These are phyloP conservation scores for Ephestia elutella DNA, from an alignment of 1,140 invertebrate species.

Conservation along the genomic window DNA sequence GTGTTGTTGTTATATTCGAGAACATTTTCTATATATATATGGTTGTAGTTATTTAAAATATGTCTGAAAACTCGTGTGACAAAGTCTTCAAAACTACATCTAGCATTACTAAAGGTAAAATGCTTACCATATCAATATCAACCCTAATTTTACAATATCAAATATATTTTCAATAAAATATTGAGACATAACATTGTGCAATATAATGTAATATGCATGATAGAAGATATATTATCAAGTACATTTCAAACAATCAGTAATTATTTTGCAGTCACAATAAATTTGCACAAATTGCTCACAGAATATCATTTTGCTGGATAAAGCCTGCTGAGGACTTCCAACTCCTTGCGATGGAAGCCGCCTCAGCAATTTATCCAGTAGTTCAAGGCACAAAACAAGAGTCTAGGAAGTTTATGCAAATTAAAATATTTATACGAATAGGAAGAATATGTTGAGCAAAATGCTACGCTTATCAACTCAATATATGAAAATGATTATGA, in stretches of 20 bases:
- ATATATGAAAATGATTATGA: constrained; percentile 44
- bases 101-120: constrained; percentile 24
- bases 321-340: constrained; percentile 13
- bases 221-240: constrained; percentile 44
- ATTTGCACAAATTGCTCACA: constrained; percentile 59
- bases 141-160: constrained; percentile 35
- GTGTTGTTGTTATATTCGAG: neutral
- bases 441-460: constrained; percentile 14
- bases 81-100: neutral
- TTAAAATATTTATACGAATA: constrained; percentile 5
- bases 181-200: constrained; percentile 71
- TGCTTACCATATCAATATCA: constrained; percentile 26
- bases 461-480: constrained; percentile 26
- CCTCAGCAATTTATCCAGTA: neutral
- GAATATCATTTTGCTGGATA: constrained; percentile 32
- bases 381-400: constrained; percentile 66
- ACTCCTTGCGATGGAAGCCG: no score
- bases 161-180: constrained; percentile 63
- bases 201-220: constrained; percentile 59
- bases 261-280: constrained; percentile 61
- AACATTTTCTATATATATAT: neutral
- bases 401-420: constrained; percentile 13
- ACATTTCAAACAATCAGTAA: constrained; percentile 57
- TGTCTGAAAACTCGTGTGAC: neutral
- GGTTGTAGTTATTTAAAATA: neutral